Percentiles rank a stretch among this genome's conserved stretches.
These are phyloP conservation scores for Lophotis ruficrista DNA, from an alignment of 2,113 vertebrate genomes.

Conservation along the genomic window DNA sequence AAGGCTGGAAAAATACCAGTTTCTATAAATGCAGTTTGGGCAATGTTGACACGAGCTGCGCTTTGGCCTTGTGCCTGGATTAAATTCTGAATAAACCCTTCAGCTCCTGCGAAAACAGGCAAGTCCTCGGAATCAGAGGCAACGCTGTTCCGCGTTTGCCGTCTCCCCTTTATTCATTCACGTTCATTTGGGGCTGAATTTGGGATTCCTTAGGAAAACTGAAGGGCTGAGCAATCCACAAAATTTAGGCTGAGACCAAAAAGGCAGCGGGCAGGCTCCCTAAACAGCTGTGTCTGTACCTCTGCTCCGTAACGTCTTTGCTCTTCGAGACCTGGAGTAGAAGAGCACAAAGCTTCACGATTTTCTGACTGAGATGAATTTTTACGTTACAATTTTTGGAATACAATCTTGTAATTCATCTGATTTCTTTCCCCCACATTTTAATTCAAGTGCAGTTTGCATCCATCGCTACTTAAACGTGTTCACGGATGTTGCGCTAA, in stretches of 20 bases:
- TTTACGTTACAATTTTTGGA: neutral
- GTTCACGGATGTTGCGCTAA: neutral
- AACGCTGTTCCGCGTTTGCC: neutral
- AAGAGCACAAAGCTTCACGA: neutral
- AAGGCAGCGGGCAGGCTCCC: neutral
- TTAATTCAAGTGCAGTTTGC: neutral
- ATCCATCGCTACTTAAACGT: accelerated
- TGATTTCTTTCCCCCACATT: neutral
- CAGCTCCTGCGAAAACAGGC: neutral
- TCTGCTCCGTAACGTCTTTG: neutral
- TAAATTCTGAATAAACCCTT: constrained; percentile 23
- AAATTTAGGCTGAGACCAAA: neutral
- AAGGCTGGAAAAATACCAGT: neutral
- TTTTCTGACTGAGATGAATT: neutral
- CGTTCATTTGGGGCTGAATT: neutral
- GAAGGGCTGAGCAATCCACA: neutral
- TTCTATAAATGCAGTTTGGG: constrained; percentile 29
- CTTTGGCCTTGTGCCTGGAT: constrained; percentile 31
- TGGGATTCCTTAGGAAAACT: neutral
- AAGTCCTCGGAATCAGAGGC: neutral
- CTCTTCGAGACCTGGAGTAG: neutral
- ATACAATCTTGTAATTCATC: neutral
- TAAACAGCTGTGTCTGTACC: no score
- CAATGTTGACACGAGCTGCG: neutral
- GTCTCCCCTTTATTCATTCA: neutral